phyloP scores from a whole-genome alignment of 2,888 invertebrate species.

The Pammene aurita region DNA sequence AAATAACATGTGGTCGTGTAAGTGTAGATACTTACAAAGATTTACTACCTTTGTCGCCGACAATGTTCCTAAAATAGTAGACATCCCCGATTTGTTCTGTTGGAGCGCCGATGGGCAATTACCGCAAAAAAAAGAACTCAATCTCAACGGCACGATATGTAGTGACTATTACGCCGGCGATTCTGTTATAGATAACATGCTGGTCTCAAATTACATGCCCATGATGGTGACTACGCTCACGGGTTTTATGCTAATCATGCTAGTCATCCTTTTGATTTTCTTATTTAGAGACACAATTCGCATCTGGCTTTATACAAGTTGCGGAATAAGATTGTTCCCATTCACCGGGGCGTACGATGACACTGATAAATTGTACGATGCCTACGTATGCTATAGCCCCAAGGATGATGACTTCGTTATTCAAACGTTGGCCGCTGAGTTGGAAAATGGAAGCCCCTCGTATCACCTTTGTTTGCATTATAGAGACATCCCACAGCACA shows the following conservation, averaged over 20 bases:
- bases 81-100: slow-evolving; percentile 90
- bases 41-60: slow-evolving; percentile 91
- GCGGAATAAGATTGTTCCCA: slow-evolving; percentile 92
- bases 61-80: slow-evolving; percentile 89
- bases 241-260: slow-evolving; percentile 88
- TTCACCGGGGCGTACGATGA: slow-evolving; percentile 89
- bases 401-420: slow-evolving; percentile 96
- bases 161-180: slow-evolving; percentile 93
- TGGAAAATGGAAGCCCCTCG: slow-evolving; percentile 91
- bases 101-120: slow-evolving; percentile 87
- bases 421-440: slow-evolving; percentile 91
- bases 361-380: slow-evolving; percentile 95
- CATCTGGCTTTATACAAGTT: slow-evolving; percentile 93
- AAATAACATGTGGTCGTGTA: slow-evolving; percentile 95
- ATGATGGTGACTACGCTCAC: slow-evolving; percentile 91
- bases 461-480: slow-evolving; percentile 95
- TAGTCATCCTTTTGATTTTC: slow-evolving; percentile 90
- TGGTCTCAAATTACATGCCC: slow-evolving; percentile 92
- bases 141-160: slow-evolving; percentile 92
- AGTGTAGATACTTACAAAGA: slow-evolving; percentile 93
- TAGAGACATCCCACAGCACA: slow-evolving; percentile 90
- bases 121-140: slow-evolving; percentile 89
- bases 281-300: slow-evolving; percentile 93
- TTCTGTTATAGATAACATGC: slow-evolving; percentile 90
- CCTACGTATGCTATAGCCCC: slow-evolving; percentile 95